Base-by-base conservation (phyloP, 1,140 invertebrate genomes). In the Drosophila kurseongensis region DNA sequence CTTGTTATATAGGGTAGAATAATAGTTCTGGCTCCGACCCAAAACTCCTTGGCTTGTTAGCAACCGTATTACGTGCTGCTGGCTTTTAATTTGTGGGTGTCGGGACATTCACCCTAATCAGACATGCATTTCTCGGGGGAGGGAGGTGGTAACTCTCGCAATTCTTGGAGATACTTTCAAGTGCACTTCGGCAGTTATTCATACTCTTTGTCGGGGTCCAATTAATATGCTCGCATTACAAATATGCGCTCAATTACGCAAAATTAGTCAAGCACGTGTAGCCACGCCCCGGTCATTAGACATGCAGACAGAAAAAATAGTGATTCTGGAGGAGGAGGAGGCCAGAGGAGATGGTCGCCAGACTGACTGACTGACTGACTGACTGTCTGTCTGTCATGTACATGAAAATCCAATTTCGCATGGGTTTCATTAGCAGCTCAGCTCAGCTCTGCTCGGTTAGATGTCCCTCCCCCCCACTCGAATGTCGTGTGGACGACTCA, bases 401-500 rank as follows among this genome's bases (percentile, higher is more conserved):
- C 84, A 88, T 84, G 84, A 83, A 89, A 88, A 88, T 88, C 84
- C 84, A 88, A 88, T 88, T 89, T 88, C 65, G 77, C 84, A 48
- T 83, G 50, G 73, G 73, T 89, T 88, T 89, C 84, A 88, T 88
- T 88, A 88, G 84, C 84, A 89, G 76, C 52, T 68, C 56, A 32
- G 23, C 42, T 40, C 36, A 18, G 12, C 9, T 40, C 36, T 2
- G 12, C 9, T 38, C 7, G 14, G n/a, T 14, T 50, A n/a, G 60
- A 40, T 48, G 38, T 41, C 45, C 18, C 1, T 18, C 18, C 18
- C 45, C 59, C 36, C 50, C 23, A 48, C 59, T 63, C 50, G 41
- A 51, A 36, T 54, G 74, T 62, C 50, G 41, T 56, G 40, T 54
- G 74, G 35, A 36, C 67, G 80, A 75, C 77, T 79, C 77, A 89